Evolutionary conservation across 2,797 vertebrate genomes (phyloP), one percentile per base, ranked within the genome.

Genomic region (Emydoidea blandingii): DNA sequence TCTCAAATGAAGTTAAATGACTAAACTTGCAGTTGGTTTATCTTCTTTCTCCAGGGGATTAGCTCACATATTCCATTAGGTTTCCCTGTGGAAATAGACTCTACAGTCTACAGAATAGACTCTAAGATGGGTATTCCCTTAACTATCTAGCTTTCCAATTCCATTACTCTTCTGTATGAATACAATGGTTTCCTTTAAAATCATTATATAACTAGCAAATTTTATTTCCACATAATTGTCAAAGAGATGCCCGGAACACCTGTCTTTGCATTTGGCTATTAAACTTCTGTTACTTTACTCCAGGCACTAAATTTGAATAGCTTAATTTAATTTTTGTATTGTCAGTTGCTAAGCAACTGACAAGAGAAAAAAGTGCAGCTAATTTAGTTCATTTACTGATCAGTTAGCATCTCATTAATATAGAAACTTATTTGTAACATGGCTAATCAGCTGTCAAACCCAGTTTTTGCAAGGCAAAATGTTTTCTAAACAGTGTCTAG

Each of bases 341-440:
- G 93, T 97, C 50, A 0, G 97, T 98, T 96, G 96, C 98, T 96
- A 97, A 83, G 98, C 83, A 96, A 98, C 98, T 49, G 29, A 62
- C 86, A 90, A 94, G 94, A 19, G 96, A 59, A 34, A 85, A 93
- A 93, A 89, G 92, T 29, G 79, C 93, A 79, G 97, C 96, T 97
- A 86, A 59, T 95, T 96, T 85, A 80, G 93, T 86, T 95, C 93
- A 90, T 80, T 97, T 97, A 88, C 90, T 95, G 94, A 94, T 94
- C 88, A 83, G 91, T 94, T 94, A 90, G 81, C 88, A 21, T 96
- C 89, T 95, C 91, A 92, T 95, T 85, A 85, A 86, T 91, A 90
- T 59, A 88, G 95, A 92, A 89, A 92, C 85, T 82, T 94, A 34
- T 93, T 93, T 96, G 89, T 97, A 95, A 94, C 92, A 91, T 29